Evolutionary conservation across 2,113 vertebrate species (phyloP).

Genomic region (Cinclus cinclus): DNA sequence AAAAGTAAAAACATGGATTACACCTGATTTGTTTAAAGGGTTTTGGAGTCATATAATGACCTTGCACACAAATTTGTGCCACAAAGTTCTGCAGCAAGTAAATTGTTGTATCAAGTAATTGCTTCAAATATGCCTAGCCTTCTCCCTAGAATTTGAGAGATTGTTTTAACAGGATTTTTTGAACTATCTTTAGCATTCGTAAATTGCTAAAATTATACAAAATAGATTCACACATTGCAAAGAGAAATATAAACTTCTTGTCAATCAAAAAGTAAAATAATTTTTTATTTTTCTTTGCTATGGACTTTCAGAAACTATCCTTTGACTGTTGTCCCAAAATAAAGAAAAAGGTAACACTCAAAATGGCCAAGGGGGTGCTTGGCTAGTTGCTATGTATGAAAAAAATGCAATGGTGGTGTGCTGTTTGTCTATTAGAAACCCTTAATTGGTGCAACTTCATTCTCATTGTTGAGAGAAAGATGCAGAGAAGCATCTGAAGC

Average conservation of each 20-base stretch:
- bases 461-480: background rate
- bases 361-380: background rate
- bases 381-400: background rate
- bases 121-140: background rate
- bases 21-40: background rate
- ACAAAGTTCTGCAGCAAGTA: background rate
- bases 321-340: background rate
- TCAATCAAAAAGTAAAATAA: background rate
- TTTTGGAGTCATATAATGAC: background rate
- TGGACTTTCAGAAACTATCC: background rate
- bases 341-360: background rate
- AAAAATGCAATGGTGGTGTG: background rate
- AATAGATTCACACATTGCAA: background rate
- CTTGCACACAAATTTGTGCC: background rate
- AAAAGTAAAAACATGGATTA: background rate
- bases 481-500: background rate
- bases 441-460: background rate
- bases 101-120: background rate
- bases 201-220: background rate
- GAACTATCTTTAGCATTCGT: background rate
- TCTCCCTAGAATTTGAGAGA: background rate
- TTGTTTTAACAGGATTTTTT: background rate
- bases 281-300: background rate
- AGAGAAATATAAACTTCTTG: background rate
- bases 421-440: background rate